Percentiles rank a stretch among this genome's conserved stretches.
Evolutionary conservation across 2,888 invertebrate species (phyloP).

Genomic region (Hermodice carunculata): DNA sequence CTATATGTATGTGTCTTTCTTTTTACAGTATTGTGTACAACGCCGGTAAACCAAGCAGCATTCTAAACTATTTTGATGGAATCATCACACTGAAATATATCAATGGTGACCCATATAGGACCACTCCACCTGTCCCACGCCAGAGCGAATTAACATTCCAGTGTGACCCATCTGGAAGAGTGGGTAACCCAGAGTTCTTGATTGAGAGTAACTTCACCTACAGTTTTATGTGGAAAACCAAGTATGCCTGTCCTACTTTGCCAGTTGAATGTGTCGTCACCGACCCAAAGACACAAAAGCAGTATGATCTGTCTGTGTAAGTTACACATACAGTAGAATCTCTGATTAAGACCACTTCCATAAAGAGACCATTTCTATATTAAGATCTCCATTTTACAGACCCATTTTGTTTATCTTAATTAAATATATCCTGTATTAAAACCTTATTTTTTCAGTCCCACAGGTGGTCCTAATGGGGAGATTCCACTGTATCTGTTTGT

Average conservation of each 20-base stretch:
- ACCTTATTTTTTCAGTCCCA: too few relatives aligned
- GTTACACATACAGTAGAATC: too few relatives aligned
- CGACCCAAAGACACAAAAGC: slow-evolving; percentile 40
- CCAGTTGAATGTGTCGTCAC: slow-evolving; percentile 55
- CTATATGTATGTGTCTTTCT: not conserved
- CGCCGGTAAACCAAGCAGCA: slow-evolving; percentile 47
- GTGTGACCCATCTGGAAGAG: slow-evolving; percentile 59
- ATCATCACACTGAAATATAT: slow-evolving; percentile 64
- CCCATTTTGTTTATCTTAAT: too few relatives aligned
- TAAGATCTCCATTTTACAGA: too few relatives aligned
- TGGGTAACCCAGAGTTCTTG: slow-evolving; percentile 58
- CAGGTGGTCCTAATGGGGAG: too few relatives aligned
- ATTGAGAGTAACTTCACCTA: slow-evolving; percentile 56
- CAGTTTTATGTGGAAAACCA: slow-evolving; percentile 56
- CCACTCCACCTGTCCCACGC: slow-evolving; percentile 46
- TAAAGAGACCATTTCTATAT: too few relatives aligned
- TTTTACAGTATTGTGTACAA: slow-evolving; percentile 3
- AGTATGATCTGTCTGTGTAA: slow-evolving; percentile 61
- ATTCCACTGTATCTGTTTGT: too few relatives aligned
- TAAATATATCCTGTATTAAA: too few relatives aligned
- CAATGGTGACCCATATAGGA: slow-evolving; percentile 56
- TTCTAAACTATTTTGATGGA: slow-evolving; percentile 62
- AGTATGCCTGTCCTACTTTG: slow-evolving; percentile 53
- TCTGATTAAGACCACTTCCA: too few relatives aligned
- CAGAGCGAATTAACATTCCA: slow-evolving; percentile 63